Conservation (phyloP, 1,140 invertebrate genomes). For the Drosophila mojavensis region DNA sequence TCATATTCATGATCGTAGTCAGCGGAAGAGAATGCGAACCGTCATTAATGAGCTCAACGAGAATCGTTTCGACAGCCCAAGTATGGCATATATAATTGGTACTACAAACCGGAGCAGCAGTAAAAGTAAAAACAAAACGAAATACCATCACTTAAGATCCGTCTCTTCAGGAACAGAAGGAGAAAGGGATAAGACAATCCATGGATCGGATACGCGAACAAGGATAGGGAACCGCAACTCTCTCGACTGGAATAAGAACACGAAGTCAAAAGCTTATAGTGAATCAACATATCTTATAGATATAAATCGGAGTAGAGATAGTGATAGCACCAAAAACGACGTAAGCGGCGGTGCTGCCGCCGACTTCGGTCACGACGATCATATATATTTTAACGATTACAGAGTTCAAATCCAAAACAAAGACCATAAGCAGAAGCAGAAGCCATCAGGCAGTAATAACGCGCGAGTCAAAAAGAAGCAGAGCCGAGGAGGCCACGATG, state of each 20-base stretch:
- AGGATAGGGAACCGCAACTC: not conserved
- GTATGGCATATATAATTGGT: not conserved
- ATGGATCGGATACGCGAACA: too few species aligned
- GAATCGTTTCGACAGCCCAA: not conserved
- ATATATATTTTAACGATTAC: constrained; percentile 67
- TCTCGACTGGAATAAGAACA: constrained; percentile 28
- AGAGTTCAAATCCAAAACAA: constrained; percentile 33
- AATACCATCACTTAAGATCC: not conserved
- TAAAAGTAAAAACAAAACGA: not conserved
- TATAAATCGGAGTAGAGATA: constrained; percentile 74
- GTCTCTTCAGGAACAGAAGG: too few species aligned
- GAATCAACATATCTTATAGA: constrained; percentile 81
- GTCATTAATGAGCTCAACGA: not conserved
- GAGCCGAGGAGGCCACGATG: constrained; percentile 1
- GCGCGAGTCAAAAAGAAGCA: constrained; percentile 11
- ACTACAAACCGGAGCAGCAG: not conserved
- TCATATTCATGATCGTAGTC: not conserved
- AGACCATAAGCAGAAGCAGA: constrained; percentile 6
- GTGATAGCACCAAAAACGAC: constrained; percentile 35
- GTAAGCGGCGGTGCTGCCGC: constrained; percentile 17
- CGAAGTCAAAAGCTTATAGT: constrained; percentile 54
- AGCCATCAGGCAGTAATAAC: not conserved
- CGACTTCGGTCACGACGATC: constrained; percentile 37
- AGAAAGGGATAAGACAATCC: too few species aligned
- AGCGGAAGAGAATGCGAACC: constrained; percentile 13